Evolutionary conservation across 2,113 vertebrate genomes (phyloP).

Genomic region (Sialia sialis): DNA sequence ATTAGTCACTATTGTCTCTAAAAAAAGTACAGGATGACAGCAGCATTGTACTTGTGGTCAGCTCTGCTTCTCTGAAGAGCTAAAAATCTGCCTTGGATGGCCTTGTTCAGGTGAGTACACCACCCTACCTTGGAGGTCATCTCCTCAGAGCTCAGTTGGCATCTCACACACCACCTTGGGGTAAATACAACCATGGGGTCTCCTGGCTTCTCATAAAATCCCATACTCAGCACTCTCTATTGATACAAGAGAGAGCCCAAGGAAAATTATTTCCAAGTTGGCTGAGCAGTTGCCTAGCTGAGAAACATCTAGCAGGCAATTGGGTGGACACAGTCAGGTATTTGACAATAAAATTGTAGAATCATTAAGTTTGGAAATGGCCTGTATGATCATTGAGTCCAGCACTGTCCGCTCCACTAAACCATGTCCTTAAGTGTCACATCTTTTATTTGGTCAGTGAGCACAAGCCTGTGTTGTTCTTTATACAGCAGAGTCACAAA

Average conservation of each 20-base stretch:
- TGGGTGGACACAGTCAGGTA: neutral
- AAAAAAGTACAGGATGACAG: neutral
- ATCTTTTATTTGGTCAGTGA: neutral
- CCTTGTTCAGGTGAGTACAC: accelerated
- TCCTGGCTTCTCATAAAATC: neutral
- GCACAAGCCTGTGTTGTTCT: neutral
- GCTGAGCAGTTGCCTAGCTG: neutral
- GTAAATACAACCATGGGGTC: neutral
- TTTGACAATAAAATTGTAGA: neutral
- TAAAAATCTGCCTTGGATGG: neutral
- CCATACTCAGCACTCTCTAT: neutral
- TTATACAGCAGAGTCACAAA: neutral
- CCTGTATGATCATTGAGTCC: neutral
- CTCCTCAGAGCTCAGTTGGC: neutral
- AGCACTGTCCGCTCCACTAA: neutral
- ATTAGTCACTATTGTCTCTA: neutral
- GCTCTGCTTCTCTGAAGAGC: neutral
- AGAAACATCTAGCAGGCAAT: neutral
- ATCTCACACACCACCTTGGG: neutral
- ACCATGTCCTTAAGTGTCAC: neutral
- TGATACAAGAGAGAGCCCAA: neutral
- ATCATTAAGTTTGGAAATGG: neutral
- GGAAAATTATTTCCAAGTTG: neutral
- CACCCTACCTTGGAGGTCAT: neutral
- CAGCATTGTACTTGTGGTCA: neutral